phyloP scores from a whole-genome alignment of 2,113 vertebrate species.

The Columbina picui region DNA sequence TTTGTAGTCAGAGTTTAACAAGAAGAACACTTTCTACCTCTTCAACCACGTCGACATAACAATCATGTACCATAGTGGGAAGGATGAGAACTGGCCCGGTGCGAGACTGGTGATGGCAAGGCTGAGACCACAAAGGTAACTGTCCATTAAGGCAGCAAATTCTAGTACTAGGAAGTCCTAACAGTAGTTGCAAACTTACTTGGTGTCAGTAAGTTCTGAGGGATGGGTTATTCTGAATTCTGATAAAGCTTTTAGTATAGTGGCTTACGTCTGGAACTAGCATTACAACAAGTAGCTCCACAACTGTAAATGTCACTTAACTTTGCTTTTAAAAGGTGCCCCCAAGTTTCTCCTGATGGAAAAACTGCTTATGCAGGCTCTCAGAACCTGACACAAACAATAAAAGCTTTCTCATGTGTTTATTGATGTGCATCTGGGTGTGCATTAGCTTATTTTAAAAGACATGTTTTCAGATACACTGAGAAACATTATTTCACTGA shows the following conservation, averaged over 20 bases:
- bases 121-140: constrained; percentile 87
- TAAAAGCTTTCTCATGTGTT: not conserved
- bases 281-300: not conserved
- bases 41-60: constrained; percentile 92
- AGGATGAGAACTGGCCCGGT: constrained; percentile 75
- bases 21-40: constrained; percentile 88
- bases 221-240: not conserved
- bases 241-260: not conserved
- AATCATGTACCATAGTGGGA: constrained; percentile 86
- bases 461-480: not conserved
- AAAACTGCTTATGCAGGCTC: not conserved
- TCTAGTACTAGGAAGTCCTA: not conserved
- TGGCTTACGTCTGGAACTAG: not conserved
- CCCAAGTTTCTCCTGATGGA: not conserved
- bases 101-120: constrained; percentile 84
- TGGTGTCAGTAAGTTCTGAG: not conserved
- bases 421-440: not conserved
- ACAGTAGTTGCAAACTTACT: not conserved
- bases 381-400: not conserved
- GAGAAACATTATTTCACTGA: not conserved
- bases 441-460: not conserved
- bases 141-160: not conserved
- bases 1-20: constrained; percentile 86
- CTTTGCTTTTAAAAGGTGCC: not conserved
- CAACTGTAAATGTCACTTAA: not conserved